A percentile compares a stretch with the other conserved stretches of the same genome.
Conservation (phyloP, 2,888 invertebrate genomes). For the Nomada fabriciana region DNA sequence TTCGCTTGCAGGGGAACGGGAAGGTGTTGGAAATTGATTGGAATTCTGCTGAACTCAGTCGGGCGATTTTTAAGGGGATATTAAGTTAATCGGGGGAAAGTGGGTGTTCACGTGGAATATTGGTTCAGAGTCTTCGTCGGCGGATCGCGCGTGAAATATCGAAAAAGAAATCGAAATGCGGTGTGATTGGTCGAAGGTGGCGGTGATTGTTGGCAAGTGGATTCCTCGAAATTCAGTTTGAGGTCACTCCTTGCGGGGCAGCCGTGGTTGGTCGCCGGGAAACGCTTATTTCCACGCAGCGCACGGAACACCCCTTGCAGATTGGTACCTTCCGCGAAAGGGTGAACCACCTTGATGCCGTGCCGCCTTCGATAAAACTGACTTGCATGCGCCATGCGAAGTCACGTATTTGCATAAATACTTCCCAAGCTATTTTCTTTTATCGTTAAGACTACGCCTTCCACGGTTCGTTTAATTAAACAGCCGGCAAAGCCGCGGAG, state of each 20-base stretch:
- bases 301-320: slow-evolving; percentile 62
- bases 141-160: neutral
- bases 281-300: slow-evolving; percentile 43
- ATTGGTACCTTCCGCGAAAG: slow-evolving; percentile 72
- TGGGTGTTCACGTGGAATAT: neutral
- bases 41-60: neutral
- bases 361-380: slow-evolving; percentile 56
- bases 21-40: no score
- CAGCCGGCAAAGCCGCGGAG: slow-evolving; percentile 15
- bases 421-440: slow-evolving; percentile 63
- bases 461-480: slow-evolving; percentile 24
- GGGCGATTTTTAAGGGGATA: no score
- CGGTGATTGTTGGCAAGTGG: neutral
- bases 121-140: neutral
- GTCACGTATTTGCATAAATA: slow-evolving; percentile 65
- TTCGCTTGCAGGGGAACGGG: neutral
- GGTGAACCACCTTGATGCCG: slow-evolving; percentile 73
- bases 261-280: neutral
- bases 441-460: slow-evolving; percentile 49
- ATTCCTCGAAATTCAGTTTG: neutral
- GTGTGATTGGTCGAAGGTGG: neutral
- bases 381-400: slow-evolving; percentile 63
- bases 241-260: neutral
- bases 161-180: no score
- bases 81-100: neutral